Conservation (phyloP, 2,113 vertebrate species). For the Sardina pilchardus region DNA sequence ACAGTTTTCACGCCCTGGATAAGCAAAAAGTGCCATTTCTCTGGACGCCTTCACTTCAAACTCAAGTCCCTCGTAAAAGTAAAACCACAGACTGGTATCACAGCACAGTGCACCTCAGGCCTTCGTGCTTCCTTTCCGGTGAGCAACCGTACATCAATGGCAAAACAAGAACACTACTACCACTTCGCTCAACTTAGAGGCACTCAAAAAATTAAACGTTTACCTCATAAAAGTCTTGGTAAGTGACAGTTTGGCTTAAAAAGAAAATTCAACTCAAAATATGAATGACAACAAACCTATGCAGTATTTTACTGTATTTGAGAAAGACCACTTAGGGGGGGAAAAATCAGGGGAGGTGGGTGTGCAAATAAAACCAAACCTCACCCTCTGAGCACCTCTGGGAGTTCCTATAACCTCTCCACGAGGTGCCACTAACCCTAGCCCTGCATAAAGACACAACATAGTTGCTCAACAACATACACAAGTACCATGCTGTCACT, state of each 20-base stretch:
- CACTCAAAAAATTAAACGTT: neutral
- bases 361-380: neutral
- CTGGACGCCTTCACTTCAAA: constrained; percentile 64
- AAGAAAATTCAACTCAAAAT: too few relatives aligned
- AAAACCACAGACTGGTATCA: constrained; percentile 47
- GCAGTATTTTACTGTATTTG: constrained; percentile 1
- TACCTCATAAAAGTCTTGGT: neutral
- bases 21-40: constrained; percentile 3
- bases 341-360: neutral
- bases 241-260: neutral
- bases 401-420: neutral
- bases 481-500: constrained; percentile 47
- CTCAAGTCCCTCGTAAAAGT: constrained; percentile 49
- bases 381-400: neutral
- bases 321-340: neutral
- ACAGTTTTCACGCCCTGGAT: neutral
- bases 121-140: constrained; percentile 46
- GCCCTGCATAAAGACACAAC: constrained; percentile 1
- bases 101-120: constrained; percentile 54
- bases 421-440: neutral
- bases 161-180: neutral
- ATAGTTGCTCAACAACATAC: constrained; percentile 60
- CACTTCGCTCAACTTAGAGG: neutral
- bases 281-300: neutral
- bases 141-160: constrained; percentile 50